Evolutionary conservation across 1,140 invertebrate genomes (phyloP).

Genomic region (Asobara japonica): DNA sequence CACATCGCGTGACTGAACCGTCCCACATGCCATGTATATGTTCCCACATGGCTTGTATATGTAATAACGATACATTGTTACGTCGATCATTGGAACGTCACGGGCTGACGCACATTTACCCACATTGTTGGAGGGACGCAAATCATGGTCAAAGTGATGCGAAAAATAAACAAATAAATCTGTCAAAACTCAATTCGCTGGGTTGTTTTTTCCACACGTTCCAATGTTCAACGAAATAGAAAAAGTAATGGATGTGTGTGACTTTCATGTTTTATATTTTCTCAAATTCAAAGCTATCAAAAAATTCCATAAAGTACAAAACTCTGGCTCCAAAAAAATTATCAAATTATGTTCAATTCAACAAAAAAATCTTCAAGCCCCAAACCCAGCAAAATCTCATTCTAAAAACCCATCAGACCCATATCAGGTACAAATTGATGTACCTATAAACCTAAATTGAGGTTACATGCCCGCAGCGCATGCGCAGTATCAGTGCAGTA

Average conservation of each 20-base stretch:
- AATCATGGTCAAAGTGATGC: constrained; percentile 5
- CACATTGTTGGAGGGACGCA: not conserved
- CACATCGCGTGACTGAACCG: constrained; percentile 19
- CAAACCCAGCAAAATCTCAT: too few relatives aligned
- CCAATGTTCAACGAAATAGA: not conserved
- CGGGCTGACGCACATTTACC: constrained; percentile 18
- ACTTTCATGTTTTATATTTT: constrained; percentile 1
- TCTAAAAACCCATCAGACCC: too few relatives aligned
- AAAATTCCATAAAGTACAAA: too few relatives aligned
- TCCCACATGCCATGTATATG: constrained; percentile 21
- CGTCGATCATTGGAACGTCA: constrained; percentile 18
- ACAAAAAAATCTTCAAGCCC: too few relatives aligned
- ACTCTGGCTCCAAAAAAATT: too few relatives aligned
- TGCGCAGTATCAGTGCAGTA: not conserved
- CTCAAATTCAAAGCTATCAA: too few relatives aligned
- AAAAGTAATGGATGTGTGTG: not conserved
- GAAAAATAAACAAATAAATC: constrained; percentile 15
- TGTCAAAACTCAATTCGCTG: constrained; percentile 1
- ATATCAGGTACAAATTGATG: too few relatives aligned
- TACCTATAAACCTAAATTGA: too few relatives aligned
- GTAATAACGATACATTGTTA: constrained; percentile 20
- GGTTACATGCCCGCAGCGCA: too few relatives aligned
- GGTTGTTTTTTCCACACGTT: not conserved
- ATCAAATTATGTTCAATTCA: too few relatives aligned
- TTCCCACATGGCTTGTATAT: constrained; percentile 14